phyloP scores from a whole-genome alignment of 2,113 vertebrate species.

The Xiphophorus couchianus region DNA sequence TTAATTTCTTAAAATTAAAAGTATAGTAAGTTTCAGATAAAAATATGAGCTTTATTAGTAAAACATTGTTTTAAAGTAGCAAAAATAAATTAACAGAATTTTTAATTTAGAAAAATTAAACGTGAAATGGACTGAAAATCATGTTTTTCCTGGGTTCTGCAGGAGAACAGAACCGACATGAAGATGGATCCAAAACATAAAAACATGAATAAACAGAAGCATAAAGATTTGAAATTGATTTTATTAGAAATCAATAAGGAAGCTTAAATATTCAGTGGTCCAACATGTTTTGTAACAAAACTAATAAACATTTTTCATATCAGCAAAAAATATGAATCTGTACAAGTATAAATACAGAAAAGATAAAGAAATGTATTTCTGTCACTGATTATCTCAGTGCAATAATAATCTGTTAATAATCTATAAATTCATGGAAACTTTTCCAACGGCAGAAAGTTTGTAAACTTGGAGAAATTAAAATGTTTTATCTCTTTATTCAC shows the following conservation, averaged over 20 bases:
- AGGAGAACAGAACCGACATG: not conserved
- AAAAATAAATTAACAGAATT: too few species aligned
- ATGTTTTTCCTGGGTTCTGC: too few species aligned
- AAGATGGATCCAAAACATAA: not conserved
- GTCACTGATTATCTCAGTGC: not conserved
- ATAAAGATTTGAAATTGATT: not conserved
- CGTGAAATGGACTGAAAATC: too few species aligned
- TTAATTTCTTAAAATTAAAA: too few species aligned
- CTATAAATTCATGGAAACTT: not conserved
- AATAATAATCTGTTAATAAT: not conserved
- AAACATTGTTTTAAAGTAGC: too few species aligned
- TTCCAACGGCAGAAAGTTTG: not conserved
- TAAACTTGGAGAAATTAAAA: not conserved
- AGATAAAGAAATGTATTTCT: not conserved
- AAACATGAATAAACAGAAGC: not conserved
- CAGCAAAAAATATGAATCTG: not conserved
- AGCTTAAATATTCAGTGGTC: not conserved
- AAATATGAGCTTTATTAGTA: too few species aligned
- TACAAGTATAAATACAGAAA: not conserved
- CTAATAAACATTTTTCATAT: not conserved
- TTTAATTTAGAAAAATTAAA: too few species aligned
- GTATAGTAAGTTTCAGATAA: too few species aligned
- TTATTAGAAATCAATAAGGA: not conserved
- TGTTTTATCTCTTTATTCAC: not conserved
- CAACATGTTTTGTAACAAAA: not conserved